Conservation (phyloP, 1,140 invertebrate genomes). For the Philotrypesis tridentata region DNA sequence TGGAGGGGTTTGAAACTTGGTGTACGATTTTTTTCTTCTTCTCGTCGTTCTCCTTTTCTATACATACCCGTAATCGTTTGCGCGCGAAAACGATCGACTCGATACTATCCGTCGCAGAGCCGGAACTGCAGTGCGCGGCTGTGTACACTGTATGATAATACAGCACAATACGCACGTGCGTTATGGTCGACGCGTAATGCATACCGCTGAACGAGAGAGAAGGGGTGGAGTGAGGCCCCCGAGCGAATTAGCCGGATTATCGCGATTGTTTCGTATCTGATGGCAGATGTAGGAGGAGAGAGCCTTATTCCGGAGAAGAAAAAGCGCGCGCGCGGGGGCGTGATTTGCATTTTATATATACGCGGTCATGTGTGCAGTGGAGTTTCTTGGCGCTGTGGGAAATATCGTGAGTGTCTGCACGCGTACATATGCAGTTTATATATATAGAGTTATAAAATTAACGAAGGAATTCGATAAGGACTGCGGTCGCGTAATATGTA, state of each 20-base stretch:
- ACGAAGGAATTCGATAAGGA: slow-evolving; percentile 1
- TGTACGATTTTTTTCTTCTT: background rate
- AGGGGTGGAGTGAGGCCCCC: background rate
- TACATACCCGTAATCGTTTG: too few relatives aligned
- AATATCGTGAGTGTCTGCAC: background rate
- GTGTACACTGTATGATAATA: too few relatives aligned
- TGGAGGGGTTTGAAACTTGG: too few relatives aligned
- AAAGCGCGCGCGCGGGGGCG: background rate
- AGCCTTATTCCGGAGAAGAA: too few relatives aligned
- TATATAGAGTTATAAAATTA: slow-evolving; percentile 39
- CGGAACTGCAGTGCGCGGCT: too few relatives aligned
- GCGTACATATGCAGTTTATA: too few relatives aligned
- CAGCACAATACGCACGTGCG: too few relatives aligned
- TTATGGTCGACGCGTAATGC: too few relatives aligned
- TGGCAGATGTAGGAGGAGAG: slow-evolving; percentile 18
- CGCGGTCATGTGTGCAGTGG: too few relatives aligned
- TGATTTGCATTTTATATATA: slow-evolving; percentile 30
- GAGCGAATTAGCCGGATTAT: slow-evolving; percentile 36
- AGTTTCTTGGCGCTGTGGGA: background rate
- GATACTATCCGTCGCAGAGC: too few relatives aligned
- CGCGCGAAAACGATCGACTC: too few relatives aligned
- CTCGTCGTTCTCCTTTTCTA: background rate
- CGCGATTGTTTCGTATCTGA: slow-evolving; percentile 43
- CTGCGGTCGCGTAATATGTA: background rate
- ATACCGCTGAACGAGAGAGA: too few relatives aligned